These are phyloP conservation scores for Eurystomus glaucurus DNA, from an alignment of 2,797 vertebrate species.

Conservation along the genomic window DNA sequence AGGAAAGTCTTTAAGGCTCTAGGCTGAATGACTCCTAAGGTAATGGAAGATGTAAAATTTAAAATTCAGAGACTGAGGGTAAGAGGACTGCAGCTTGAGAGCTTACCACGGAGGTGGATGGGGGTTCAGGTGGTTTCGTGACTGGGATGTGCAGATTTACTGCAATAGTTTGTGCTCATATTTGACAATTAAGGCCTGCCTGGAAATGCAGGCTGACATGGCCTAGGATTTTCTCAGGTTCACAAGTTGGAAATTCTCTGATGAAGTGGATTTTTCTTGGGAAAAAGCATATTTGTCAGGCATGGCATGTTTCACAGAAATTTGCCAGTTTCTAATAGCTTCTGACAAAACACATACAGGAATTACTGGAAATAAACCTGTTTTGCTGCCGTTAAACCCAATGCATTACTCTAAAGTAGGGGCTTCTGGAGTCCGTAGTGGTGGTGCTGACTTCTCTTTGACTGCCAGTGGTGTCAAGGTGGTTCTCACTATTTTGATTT, in stretches of 20 bases:
- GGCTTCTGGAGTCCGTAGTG: not conserved
- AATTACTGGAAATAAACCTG: not conserved
- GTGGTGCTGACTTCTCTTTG: not conserved
- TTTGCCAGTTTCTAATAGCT: not conserved
- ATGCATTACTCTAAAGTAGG: not conserved
- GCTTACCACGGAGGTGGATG: not conserved
- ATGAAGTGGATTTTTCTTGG: not conserved
- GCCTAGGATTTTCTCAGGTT: not conserved
- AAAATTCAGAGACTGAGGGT: not conserved
- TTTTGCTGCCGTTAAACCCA: not conserved
- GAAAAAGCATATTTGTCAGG: not conserved
- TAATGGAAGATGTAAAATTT: not conserved
- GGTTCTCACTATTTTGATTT: not conserved
- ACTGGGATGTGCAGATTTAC: not conserved
- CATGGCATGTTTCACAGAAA: not conserved
- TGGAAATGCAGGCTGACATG: not conserved
- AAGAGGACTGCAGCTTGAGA: not conserved
- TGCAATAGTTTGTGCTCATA: not conserved
- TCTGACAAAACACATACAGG: not conserved
- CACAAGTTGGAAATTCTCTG: not conserved
- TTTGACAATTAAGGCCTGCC: not conserved
- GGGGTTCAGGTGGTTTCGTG: rapidly evolving
- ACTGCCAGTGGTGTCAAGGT: not conserved
- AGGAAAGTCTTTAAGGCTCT: not conserved
- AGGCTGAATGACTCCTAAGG: not conserved